A percentile compares a stretch with the other conserved stretches of the same genome.
phyloP scores from a whole-genome alignment of 1,140 invertebrate species.

The Aradophagus sp. region DNA sequence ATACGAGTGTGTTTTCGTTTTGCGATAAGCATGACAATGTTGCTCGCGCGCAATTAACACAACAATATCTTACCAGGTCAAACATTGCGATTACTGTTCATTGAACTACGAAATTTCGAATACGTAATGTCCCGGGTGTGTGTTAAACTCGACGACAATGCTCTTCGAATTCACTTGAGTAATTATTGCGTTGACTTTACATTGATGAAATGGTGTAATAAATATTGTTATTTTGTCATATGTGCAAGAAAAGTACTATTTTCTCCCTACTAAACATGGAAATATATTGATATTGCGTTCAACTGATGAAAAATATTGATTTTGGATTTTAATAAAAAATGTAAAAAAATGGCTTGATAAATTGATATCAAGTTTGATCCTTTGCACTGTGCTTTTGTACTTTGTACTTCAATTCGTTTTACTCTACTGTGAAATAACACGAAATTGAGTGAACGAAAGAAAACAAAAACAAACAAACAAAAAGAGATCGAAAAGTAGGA shows the following conservation, averaged over 20 bases:
- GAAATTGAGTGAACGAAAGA: background rate
- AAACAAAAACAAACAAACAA: background rate
- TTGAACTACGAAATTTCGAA: conserved; percentile 42
- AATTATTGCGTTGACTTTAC: conserved; percentile 29
- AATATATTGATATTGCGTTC: too few relatives aligned
- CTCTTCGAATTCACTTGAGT: conserved; percentile 34
- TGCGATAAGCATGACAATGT: conserved; percentile 29
- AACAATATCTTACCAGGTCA: conserved; percentile 31
- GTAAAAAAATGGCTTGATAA: background rate
- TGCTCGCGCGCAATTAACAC: conserved; percentile 34
- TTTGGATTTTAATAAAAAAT: too few relatives aligned
- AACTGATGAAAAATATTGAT: too few relatives aligned
- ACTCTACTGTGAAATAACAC: too few relatives aligned
- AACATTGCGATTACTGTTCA: conserved; percentile 45
- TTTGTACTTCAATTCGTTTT: too few relatives aligned
- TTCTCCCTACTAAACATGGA: too few relatives aligned
- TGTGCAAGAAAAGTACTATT: conserved; percentile 5
- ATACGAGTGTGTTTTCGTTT: conserved; percentile 9
- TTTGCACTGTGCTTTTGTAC: too few relatives aligned
- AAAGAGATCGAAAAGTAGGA: conserved; percentile 10
- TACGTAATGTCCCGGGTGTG: conserved; percentile 25
- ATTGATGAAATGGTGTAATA: too few relatives aligned
- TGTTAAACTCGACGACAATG: conserved; percentile 26
- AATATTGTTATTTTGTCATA: conserved; percentile 5
- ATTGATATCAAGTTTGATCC: too few relatives aligned